Conservation (phyloP, 2,888 invertebrate species). For the Temnothorax unifasciatus region DNA sequence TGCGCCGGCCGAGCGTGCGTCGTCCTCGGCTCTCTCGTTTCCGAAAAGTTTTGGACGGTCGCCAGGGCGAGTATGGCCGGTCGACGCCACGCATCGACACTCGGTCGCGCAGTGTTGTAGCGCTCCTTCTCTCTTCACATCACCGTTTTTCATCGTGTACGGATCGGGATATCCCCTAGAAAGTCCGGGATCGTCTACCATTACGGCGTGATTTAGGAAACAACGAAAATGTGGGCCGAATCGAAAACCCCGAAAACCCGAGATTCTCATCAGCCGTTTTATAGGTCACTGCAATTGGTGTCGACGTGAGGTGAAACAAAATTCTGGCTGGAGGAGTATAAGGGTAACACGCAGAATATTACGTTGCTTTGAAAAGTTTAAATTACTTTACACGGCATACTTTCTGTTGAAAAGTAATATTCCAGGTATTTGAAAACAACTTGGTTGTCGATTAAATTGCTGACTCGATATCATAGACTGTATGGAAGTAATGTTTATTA, state of each 20-base stretch:
- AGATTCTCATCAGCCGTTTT: not conserved
- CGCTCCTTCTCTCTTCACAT: not conserved
- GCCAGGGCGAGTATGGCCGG: constrained; percentile 70
- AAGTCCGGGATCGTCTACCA: not conserved
- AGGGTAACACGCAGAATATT: constrained; percentile 1
- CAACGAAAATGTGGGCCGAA: not conserved
- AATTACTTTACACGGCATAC: not conserved
- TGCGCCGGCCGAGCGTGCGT: constrained; percentile 66
- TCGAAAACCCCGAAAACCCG: not conserved
- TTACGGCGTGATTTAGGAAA: not conserved
- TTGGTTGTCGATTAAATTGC: not conserved
- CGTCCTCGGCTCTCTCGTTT: constrained; percentile 64
- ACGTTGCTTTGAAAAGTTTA: not conserved
- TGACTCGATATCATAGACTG: not conserved
- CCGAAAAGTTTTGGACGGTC: constrained; percentile 69
- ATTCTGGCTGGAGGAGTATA: not conserved
- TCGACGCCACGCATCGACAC: constrained; percentile 56
- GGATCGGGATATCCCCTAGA: not conserved
- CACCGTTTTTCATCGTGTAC: not conserved
- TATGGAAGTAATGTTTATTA: constrained; percentile 5
- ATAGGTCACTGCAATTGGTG: not conserved
- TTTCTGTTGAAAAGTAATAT: not conserved
- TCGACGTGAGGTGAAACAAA: not conserved
- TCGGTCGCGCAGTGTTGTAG: not conserved
- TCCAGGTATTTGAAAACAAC: not conserved